phyloP scores from a whole-genome alignment of 2,797 vertebrate species.

The Galago senegalensis region DNA sequence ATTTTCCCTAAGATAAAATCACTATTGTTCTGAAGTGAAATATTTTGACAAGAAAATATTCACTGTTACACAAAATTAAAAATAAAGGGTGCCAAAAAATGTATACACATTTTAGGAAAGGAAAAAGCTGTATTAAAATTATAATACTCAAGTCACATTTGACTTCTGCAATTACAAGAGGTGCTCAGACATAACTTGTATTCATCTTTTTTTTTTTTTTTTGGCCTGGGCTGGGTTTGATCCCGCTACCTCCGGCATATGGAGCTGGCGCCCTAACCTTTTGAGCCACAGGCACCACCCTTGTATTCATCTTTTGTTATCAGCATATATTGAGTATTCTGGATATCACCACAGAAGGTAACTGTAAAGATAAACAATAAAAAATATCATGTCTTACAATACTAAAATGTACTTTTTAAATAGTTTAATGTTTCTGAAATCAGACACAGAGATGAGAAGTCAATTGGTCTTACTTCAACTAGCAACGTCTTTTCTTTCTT shows the following conservation, averaged over 20 bases:
- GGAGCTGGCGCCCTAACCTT: too few species aligned
- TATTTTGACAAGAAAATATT: neutral
- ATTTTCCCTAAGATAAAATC: slow-evolving; percentile 29
- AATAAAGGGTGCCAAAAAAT: neutral
- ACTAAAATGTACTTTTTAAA: neutral
- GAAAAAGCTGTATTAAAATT: too few species aligned
- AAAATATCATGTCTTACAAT: neutral
- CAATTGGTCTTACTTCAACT: neutral
- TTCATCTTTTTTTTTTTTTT: too few species aligned
- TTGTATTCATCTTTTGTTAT: too few species aligned
- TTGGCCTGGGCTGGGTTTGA: too few species aligned
- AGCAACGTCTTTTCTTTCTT: slow-evolving; percentile 36
- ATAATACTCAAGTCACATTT: too few species aligned
- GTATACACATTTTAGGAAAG: too few species aligned
- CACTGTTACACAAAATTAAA: neutral
- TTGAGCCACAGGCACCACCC: too few species aligned
- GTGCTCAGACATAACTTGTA: too few species aligned
- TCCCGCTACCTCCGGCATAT: too few species aligned
- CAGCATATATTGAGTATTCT: too few species aligned
- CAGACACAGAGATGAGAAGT: slow-evolving; percentile 17
- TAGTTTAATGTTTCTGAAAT: slow-evolving; percentile 3
- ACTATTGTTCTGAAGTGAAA: neutral
- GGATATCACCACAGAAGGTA: neutral
- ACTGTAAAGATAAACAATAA: slow-evolving; percentile 34
- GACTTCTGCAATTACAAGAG: too few species aligned